These are phyloP conservation scores for Tenualosa ilisha DNA, from an alignment of 2,797 vertebrate genomes.

Conservation along the genomic window DNA sequence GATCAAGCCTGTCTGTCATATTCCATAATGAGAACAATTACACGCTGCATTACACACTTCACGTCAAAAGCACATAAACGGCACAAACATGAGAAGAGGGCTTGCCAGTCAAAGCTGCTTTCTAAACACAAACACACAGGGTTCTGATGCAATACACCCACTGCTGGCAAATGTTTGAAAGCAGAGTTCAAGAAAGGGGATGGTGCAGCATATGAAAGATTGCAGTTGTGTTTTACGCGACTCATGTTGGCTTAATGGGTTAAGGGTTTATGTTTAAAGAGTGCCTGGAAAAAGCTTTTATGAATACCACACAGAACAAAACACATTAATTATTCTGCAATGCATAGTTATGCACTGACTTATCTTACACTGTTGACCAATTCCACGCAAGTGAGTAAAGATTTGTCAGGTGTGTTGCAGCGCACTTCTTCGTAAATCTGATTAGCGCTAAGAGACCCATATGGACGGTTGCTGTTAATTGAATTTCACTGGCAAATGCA, in stretches of 20 bases:
- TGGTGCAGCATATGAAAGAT: background rate
- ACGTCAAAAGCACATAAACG: background rate
- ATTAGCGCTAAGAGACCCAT: constrained; percentile 1
- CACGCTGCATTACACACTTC: constrained; percentile 32
- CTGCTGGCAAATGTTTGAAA: background rate
- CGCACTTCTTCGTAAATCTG: background rate
- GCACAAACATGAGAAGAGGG: background rate
- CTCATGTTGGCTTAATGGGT: no score
- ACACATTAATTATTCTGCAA: background rate
- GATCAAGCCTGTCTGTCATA: constrained; percentile 41
- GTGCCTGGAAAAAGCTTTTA: background rate
- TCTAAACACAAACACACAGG: background rate
- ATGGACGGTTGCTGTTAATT: background rate
- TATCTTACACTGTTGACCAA: background rate
- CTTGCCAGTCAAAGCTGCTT: background rate
- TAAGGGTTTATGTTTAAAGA: no score
- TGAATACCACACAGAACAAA: background rate
- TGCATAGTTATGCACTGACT: background rate
- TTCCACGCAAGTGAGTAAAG: background rate
- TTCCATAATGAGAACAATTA: constrained; percentile 42
- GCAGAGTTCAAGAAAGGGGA: background rate
- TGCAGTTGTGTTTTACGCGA: background rate
- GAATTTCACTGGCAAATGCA: background rate
- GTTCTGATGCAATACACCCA: background rate
- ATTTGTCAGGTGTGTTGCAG: background rate